Evolutionary conservation across 2,113 vertebrate species (phyloP), one percentile per base, ranked within the genome.

Genomic region (Micromys minutus): DNA sequence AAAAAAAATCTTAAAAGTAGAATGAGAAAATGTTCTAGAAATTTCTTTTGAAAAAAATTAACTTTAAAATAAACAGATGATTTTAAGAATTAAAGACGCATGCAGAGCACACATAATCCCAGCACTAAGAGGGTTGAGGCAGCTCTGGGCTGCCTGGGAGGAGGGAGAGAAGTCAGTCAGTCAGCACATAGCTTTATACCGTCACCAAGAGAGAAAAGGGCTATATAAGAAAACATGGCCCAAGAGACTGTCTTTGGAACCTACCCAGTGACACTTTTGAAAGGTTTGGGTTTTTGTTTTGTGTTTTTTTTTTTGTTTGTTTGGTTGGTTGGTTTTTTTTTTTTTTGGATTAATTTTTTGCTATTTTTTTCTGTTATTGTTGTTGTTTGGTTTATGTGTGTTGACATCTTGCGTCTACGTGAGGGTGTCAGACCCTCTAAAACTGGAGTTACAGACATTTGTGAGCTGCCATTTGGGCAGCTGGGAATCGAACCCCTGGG

Each of bases 181-280:
- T 91, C 63, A 88, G 17, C 24, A 83, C 4, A 63, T 29, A 65
- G 47, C 63, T 88, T 72, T 77, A 79, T 22, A 52, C 17, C 79
- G 6, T 45, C 47, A 86, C 31, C 71, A 94, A 21, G 7, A 87
- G n/a, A 17, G 94, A 45, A 63, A 74, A 47, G 55, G 69, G 34
- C 7, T 52, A n/a, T 45, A 65, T 93, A 92, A 42, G 90, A 42
- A 16, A 87, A 9, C 16, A 72, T 63, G 50, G 65, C 55, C 61
- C 52, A 83, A 72, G 26, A 96, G 76, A 85, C 12, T 9, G 4
- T 88, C 93, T 63, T 96, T 81, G 50, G 42, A 93, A 71, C 26
- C 45, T 34, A 87, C 24, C 24, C 79, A 76, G 24, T 34, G 19
- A 24, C 6, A 36, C 13, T 67, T 17, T 34, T 5, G 31, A 67